phyloP scores from a whole-genome alignment of 2,888 invertebrate species.

The Saturnia pavonia region DNA sequence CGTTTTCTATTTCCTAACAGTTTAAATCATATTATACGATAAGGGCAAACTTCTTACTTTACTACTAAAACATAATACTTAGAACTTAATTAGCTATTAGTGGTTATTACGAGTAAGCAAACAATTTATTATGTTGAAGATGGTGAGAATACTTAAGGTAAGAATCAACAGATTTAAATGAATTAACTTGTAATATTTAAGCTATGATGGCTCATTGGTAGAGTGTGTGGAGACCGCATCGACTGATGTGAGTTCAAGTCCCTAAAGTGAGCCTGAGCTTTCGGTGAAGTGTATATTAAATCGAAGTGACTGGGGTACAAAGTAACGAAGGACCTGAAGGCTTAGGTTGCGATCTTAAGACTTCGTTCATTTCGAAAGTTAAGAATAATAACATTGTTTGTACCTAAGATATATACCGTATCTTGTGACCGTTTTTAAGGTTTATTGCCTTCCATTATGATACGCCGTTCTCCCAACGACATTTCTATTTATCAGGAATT shows the following conservation, averaged over 20 bases:
- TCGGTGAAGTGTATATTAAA: too few relatives aligned
- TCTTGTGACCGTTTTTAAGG: background rate
- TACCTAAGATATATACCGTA: background rate
- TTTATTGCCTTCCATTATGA: background rate
- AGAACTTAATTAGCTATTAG: background rate
- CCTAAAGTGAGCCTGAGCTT: too few relatives aligned
- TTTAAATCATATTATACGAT: background rate
- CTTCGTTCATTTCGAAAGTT: background rate
- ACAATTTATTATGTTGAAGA: background rate
- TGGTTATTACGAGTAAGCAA: background rate
- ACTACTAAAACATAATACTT: background rate
- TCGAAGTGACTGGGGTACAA: too few relatives aligned
- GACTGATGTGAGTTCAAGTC: too few relatives aligned
- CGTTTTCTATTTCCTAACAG: background rate
- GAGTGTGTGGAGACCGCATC: too few relatives aligned
- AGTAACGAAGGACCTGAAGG: background rate
- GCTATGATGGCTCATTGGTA: too few relatives aligned
- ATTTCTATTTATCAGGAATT: background rate
- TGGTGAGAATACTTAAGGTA: background rate
- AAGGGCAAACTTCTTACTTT: conserved; percentile 1
- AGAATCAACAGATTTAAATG: background rate
- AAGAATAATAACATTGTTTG: background rate
- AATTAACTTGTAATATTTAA: too few relatives aligned
- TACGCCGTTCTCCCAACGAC: background rate
- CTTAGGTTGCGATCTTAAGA: background rate